Conservation (phyloP, 2,113 vertebrate genomes). For the Amphilophus citrinellus region DNA sequence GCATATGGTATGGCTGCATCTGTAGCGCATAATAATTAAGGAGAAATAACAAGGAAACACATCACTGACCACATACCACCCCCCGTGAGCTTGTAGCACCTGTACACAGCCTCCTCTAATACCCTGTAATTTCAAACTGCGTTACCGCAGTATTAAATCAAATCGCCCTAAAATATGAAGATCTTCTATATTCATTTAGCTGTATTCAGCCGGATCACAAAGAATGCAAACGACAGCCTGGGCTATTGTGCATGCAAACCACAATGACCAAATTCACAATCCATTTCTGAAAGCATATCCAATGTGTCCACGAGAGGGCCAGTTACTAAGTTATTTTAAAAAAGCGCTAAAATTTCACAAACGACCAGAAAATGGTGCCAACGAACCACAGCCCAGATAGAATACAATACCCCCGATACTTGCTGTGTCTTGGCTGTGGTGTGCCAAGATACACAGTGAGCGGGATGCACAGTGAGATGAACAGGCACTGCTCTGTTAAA, state of each 20-base stretch:
- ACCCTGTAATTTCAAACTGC: conserved; percentile 64
- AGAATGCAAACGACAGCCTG: conserved; percentile 53
- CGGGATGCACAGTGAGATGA: conserved; percentile 15
- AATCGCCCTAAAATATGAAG: conserved; percentile 53
- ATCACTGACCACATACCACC: conserved; percentile 52
- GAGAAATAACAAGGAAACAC: conserved; percentile 58
- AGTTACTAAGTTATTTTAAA: conserved; percentile 52
- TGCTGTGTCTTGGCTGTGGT: conserved; percentile 26
- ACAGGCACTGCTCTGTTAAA: conserved; percentile 36
- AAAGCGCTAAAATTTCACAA: conserved; percentile 62
- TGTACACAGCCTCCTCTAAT: conserved; percentile 64
- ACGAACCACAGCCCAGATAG: conserved; percentile 37
- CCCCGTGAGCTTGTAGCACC: conserved; percentile 64
- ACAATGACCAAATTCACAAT: conserved; percentile 31
- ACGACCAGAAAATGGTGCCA: conserved; percentile 46
- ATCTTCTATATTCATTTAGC: conserved; percentile 48
- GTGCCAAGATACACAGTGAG: conserved; percentile 48
- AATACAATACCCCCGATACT: conserved; percentile 54
- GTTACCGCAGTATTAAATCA: conserved; percentile 68
- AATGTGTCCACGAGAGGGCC: conserved; percentile 53
- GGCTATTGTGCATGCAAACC: conserved; percentile 46
- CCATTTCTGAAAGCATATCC: conserved; percentile 41
- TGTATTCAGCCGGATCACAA: conserved; percentile 61
- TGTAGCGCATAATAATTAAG: conserved; percentile 56
- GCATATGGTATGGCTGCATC: conserved; percentile 27